A percentile compares a stretch with the other conserved stretches of the same genome.
Conservation (phyloP, 2,113 vertebrate genomes). For the Noturus placidus region DNA sequence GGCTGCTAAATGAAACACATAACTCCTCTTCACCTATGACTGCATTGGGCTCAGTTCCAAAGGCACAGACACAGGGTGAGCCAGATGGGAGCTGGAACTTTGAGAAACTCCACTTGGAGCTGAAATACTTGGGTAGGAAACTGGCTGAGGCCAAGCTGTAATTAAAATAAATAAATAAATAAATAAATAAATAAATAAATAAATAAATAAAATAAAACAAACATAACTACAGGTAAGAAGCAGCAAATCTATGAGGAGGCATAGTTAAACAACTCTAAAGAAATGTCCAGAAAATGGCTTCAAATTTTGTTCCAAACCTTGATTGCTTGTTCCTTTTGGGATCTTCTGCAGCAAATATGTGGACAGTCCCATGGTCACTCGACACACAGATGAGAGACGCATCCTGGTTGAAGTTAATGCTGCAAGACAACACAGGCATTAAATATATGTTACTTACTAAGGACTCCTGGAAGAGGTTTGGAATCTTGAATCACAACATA, state of each 20-base stretch:
- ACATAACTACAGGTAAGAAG: not conserved
- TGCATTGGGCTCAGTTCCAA: slow-evolving; percentile 94
- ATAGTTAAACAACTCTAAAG: not conserved
- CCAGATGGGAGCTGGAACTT: slow-evolving; percentile 98
- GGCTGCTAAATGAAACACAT: slow-evolving; percentile 19
- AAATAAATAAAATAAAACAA: not conserved
- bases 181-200: too few species aligned
- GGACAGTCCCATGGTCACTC: slow-evolving; percentile 95
- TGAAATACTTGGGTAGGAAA: slow-evolving; percentile 98
- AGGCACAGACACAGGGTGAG: slow-evolving; percentile 97
- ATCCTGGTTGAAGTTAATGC: slow-evolving; percentile 98
- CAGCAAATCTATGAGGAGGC: not conserved
- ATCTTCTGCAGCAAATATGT: slow-evolving; percentile 96
- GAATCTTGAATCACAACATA: not conserved
- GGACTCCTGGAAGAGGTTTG: not conserved
- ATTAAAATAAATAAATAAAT: slow-evolving; percentile 40
- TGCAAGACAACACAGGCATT: slow-evolving; percentile 54
- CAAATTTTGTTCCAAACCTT: slow-evolving; percentile 70
- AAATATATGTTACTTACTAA: not conserved
- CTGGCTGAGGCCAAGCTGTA: slow-evolving; percentile 91
- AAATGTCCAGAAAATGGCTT: not conserved
- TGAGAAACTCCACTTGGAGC: slow-evolving; percentile 99
- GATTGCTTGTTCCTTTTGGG: slow-evolving; percentile 97
- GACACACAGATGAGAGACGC: slow-evolving; percentile 97
- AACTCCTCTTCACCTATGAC: slow-evolving; percentile 83